A percentile compares a stretch with the other conserved stretches of the same genome.
Conservation (phyloP, 2,888 invertebrate genomes). For the Polyommatus icarus region DNA sequence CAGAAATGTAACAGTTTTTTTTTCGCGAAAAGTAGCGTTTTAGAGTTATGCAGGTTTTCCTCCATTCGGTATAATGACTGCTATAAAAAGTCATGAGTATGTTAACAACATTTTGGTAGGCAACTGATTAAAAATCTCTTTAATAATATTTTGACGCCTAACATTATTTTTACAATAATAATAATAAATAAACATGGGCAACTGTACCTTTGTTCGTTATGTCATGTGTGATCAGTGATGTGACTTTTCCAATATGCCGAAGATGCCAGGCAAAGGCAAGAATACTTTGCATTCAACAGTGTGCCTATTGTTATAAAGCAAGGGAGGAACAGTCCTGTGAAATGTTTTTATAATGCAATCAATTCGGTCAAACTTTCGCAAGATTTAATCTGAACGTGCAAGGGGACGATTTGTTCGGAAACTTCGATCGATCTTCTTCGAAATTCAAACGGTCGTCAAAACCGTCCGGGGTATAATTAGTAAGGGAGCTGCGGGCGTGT, state of each 20-base stretch:
- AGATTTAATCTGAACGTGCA: not conserved
- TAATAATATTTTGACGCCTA: not conserved
- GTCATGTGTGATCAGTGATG: too few species aligned
- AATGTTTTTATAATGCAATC: not conserved
- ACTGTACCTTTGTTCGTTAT: too few species aligned
- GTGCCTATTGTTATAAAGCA: too few species aligned
- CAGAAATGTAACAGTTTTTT: slow-evolving; percentile 22
- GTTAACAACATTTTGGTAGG: not conserved
- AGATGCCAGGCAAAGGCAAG: too few species aligned
- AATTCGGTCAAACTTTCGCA: not conserved
- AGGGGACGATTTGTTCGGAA: not conserved
- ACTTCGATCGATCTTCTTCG: slow-evolving; percentile 2
- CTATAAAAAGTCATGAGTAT: slow-evolving; percentile 42
- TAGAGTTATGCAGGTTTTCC: slow-evolving; percentile 10
- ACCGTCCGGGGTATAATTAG: slow-evolving; percentile 62
- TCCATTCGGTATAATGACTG: not conserved
- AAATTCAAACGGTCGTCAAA: slow-evolving; percentile 7
- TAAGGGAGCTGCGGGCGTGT: slow-evolving; percentile 75
- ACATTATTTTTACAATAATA: too few species aligned
- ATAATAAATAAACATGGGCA: too few species aligned
- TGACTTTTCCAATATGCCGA: too few species aligned
- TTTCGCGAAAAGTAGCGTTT: slow-evolving; percentile 9
- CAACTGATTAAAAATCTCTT: not conserved
- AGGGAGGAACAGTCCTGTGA: too few species aligned
- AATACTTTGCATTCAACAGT: too few species aligned